Evolutionary conservation across 2,797 vertebrate species (phyloP), one percentile per base, ranked within the genome.

Genomic region (Poecile montanus): DNA sequence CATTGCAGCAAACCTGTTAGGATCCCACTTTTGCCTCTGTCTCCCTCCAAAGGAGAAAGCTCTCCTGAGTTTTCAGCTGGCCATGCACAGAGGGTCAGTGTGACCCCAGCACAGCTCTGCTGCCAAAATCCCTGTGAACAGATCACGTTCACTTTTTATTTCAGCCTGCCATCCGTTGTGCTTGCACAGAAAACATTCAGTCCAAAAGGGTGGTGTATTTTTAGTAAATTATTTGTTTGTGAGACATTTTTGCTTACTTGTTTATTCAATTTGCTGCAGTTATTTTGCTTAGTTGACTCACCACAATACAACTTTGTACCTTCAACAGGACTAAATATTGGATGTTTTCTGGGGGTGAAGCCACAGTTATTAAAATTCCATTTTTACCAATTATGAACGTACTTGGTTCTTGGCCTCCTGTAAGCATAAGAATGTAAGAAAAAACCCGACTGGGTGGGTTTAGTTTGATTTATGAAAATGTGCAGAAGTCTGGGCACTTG

Each of bases 391-490:
- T 93, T 75, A 83, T 2, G 2, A 74, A 53, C 68, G 94, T n/a
- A 7, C 45, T 77, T 4, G 1, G 36, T 70, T 91, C 80, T 85
- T 91, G 61, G 82, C 58, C 50, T 95, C 65, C 42, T 91, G n/a
- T 78, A 85, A 75, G 47, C n/a, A 71, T 29, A 66, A 57, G 65
- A 91, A 94, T 75, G 57, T 51, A 40, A 34, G 4, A 26, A 30
- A 38, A 76, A 36, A 27, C 6, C 22, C 0, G 5, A 29, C 58
- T 85, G 73, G 54, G 45, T 65, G 70, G 26, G 16, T 89, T 94
- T 89, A 16, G 44, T 83, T 79, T 85, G 84, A 74, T 95, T 95
- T 95, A 80, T 77, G 70, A 77, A 89, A 93, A 80, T 44, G 32
- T 8, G 42, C 58, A 88, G 72, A 93, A 94, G 75, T 63, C 81